Percentiles rank a stretch among this genome's conserved stretches.
Evolutionary conservation across 2,888 invertebrate genomes (phyloP).

Genomic region (Phaonia tiefii): DNA sequence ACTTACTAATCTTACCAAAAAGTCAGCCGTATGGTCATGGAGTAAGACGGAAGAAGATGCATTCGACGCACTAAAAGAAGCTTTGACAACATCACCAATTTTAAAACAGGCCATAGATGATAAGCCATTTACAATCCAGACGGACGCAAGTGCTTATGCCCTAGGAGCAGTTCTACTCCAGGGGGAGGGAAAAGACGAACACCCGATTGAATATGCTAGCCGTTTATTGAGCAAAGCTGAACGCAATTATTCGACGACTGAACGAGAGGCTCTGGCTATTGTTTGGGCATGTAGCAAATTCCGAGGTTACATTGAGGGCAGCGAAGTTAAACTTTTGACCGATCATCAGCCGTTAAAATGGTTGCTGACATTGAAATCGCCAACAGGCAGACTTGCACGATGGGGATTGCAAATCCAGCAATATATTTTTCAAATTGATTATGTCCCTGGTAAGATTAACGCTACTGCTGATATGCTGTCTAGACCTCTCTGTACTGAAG

Average conservation of each 20-base stretch:
- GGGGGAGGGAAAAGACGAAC: slow-evolving; percentile 43
- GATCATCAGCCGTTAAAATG: slow-evolving; percentile 79
- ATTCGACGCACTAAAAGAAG: slow-evolving; percentile 35
- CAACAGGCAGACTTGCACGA: no score
- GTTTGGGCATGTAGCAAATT: slow-evolving; percentile 77
- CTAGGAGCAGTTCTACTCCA: slow-evolving; percentile 41
- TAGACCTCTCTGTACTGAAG: slow-evolving; percentile 41
- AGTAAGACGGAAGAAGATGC: slow-evolving; percentile 5
- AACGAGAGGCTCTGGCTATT: slow-evolving; percentile 76
- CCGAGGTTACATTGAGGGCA: slow-evolving; percentile 77
- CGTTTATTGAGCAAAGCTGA: slow-evolving; percentile 66
- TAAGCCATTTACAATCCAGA: slow-evolving; percentile 32
- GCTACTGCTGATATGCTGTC: slow-evolving; percentile 66
- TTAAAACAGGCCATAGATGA: slow-evolving; percentile 40
- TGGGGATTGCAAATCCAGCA: no score
- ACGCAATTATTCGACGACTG: no score
- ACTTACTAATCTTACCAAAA: slow-evolving; percentile 50
- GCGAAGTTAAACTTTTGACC: slow-evolving; percentile 77
- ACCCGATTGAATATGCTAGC: slow-evolving; percentile 65
- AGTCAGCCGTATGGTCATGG: slow-evolving; percentile 45
- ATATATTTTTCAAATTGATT: no score
- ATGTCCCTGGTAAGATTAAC: no score
- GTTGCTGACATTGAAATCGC: slow-evolving; percentile 49
- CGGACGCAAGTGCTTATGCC: slow-evolving; percentile 33
- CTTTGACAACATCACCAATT: slow-evolving; percentile 16